Percentiles rank a stretch among this genome's conserved stretches.
Conservation (phyloP, 2,888 invertebrate species). For the Parapristionchus giblindavisi region DNA sequence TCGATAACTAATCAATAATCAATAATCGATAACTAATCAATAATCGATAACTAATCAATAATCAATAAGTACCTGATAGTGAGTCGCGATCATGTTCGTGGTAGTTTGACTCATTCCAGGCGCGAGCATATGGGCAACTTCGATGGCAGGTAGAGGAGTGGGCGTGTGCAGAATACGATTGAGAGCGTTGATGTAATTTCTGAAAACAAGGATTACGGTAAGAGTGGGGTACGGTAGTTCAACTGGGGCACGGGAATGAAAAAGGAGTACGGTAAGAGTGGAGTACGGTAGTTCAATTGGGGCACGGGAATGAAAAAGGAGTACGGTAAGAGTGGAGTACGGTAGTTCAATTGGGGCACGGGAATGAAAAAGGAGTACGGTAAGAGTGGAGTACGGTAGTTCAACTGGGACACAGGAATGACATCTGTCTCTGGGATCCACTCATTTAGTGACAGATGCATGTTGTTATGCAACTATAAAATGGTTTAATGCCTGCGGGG, state of each 20-base stretch:
- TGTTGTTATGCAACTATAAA: too few species aligned
- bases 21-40: background rate
- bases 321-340: too few species aligned
- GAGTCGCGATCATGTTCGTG: conserved; percentile 35
- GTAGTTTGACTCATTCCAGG: conserved; percentile 36
- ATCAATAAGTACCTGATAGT: conserved; percentile 13
- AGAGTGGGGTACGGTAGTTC: background rate
- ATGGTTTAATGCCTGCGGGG: too few species aligned
- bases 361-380: too few species aligned
- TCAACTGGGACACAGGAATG: background rate
- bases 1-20: background rate
- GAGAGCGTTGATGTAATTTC: conserved; percentile 34
- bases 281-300: too few species aligned
- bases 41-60: background rate
- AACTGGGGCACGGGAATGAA: background rate
- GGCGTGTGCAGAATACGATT: conserved; percentile 19
- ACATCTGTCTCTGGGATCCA: too few species aligned
- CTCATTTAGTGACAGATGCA: too few species aligned
- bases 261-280: too few species aligned
- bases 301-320: too few species aligned
- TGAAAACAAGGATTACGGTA: conserved; percentile 9
- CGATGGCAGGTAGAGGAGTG: conserved; percentile 1
- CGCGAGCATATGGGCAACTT: conserved; percentile 36
- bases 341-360: too few species aligned
- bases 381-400: too few species aligned